Conservation (phyloP, 2,797 vertebrate species). For the Pseudochaenichthys georgianus region DNA sequence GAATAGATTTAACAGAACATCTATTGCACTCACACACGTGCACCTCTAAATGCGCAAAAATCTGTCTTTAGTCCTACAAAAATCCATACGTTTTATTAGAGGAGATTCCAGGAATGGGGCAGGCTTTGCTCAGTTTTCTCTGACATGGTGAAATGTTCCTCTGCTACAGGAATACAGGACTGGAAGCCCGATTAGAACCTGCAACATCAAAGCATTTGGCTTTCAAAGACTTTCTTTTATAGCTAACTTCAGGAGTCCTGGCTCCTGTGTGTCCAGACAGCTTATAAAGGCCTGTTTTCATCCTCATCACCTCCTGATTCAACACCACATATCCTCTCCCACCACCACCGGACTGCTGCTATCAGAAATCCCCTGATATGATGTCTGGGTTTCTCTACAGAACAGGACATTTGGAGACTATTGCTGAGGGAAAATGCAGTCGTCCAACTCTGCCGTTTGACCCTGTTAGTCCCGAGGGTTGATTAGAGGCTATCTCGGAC, state of each 20-base stretch:
- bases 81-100: slow-evolving; percentile 38
- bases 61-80: slow-evolving; percentile 9
- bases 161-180: slow-evolving; percentile 75
- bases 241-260: slow-evolving; percentile 86
- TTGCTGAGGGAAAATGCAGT: slow-evolving; percentile 82
- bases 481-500: slow-evolving; percentile 74
- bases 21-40: slow-evolving; percentile 31
- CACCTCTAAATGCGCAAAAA: slow-evolving; percentile 5
- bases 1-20: slow-evolving; percentile 60
- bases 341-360: slow-evolving; percentile 86
- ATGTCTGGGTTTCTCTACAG: slow-evolving; percentile 91
- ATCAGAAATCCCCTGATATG: slow-evolving; percentile 89
- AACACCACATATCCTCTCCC: slow-evolving; percentile 86
- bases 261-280: slow-evolving; percentile 88
- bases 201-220: slow-evolving; percentile 84
- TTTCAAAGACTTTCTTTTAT: slow-evolving; percentile 89
- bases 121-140: slow-evolving; percentile 28
- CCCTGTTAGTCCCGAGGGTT: slow-evolving; percentile 76
- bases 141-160: slow-evolving; percentile 55
- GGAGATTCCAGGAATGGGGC: slow-evolving; percentile 20
- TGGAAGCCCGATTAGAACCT: slow-evolving; percentile 81
- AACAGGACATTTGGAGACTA: slow-evolving; percentile 84
- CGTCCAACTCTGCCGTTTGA: slow-evolving; percentile 78
- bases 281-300: slow-evolving; percentile 92
- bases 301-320: slow-evolving; percentile 89